Percentiles rank a stretch among this genome's conserved stretches.
Conservation (phyloP, 1,140 invertebrate species). For the Eupeodes corollae region DNA sequence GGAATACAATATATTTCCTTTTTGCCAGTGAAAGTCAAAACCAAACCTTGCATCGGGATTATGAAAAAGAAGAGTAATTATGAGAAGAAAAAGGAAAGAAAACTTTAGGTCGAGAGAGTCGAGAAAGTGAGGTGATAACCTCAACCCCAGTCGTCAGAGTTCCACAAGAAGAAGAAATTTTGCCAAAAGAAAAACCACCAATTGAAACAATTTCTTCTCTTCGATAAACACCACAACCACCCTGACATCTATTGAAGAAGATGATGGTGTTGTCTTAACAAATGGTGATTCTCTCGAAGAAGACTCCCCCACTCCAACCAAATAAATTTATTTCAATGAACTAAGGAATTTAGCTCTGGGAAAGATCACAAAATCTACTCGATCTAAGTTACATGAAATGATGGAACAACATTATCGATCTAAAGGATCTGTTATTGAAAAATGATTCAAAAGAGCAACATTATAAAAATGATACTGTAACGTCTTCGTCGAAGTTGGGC, state of each 20-base stretch:
- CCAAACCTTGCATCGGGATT: constrained; percentile 65
- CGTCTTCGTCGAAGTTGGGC: too few species aligned
- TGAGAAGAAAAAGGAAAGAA: neutral
- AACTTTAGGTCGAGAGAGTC: constrained; percentile 11
- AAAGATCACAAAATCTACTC: constrained; percentile 21
- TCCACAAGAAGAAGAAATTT: constrained; percentile 11
- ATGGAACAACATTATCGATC: constrained; percentile 32
- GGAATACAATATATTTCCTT: constrained; percentile 64
- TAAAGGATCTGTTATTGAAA: constrained; percentile 29
- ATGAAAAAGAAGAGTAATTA: constrained; percentile 19
- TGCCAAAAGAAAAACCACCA: neutral
- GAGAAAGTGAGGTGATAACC: constrained; percentile 1
- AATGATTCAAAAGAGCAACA: constrained; percentile 18
- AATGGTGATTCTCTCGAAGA: constrained; percentile 20
- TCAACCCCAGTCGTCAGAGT: constrained; percentile 22
- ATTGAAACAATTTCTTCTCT: neutral
- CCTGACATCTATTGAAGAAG: constrained; percentile 5
- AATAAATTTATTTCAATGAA: constrained; percentile 31
- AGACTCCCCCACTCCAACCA: constrained; percentile 8
- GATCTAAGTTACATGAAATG: constrained; percentile 23
- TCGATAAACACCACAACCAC: neutral
- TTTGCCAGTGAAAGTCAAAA: constrained; percentile 68
- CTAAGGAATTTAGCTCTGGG: constrained; percentile 23
- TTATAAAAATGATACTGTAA: constrained; percentile 3
- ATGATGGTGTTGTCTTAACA: constrained; percentile 21